Evolutionary conservation across 1,140 invertebrate species (phyloP).

Genomic region (Holcopasites calliopsidis): DNA sequence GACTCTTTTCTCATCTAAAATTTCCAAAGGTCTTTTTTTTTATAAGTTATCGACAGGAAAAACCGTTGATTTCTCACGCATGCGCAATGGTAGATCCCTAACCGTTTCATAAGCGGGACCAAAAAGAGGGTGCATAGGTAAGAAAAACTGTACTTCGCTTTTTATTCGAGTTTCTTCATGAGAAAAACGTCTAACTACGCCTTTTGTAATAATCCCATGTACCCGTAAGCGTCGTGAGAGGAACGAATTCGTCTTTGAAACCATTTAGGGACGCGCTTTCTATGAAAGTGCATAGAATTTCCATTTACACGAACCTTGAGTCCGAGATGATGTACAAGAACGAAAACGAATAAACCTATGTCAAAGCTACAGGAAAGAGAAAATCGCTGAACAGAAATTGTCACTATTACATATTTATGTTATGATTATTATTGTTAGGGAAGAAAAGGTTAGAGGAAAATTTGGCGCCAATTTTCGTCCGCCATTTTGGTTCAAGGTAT

Average conservation of each 20-base stretch:
- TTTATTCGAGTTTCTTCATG: neutral
- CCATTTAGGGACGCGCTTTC: conserved; percentile 31
- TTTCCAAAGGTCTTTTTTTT: no score
- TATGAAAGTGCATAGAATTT: neutral
- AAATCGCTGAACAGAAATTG: no score
- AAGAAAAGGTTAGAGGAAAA: no score
- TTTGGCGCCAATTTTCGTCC: no score
- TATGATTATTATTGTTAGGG: no score
- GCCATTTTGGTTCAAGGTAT: no score
- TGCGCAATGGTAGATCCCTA: neutral
- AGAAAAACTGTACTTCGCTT: conserved; percentile 8
- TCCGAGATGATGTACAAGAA: no score
- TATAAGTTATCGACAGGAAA: no score
- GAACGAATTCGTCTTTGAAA: conserved; percentile 11
- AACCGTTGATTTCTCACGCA: neutral
- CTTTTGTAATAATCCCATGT: neutral
- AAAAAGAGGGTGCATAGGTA: neutral
- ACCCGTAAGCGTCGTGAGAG: conserved; percentile 1
- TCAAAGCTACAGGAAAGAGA: no score
- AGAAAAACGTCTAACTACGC: neutral
- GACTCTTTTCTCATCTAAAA: no score
- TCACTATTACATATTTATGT: no score
- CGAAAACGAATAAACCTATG: no score
- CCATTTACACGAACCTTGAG: neutral
- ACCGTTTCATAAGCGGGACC: neutral